Evolutionary conservation across 1,140 invertebrate species (phyloP).

Genomic region (Bombus cullumanus): DNA sequence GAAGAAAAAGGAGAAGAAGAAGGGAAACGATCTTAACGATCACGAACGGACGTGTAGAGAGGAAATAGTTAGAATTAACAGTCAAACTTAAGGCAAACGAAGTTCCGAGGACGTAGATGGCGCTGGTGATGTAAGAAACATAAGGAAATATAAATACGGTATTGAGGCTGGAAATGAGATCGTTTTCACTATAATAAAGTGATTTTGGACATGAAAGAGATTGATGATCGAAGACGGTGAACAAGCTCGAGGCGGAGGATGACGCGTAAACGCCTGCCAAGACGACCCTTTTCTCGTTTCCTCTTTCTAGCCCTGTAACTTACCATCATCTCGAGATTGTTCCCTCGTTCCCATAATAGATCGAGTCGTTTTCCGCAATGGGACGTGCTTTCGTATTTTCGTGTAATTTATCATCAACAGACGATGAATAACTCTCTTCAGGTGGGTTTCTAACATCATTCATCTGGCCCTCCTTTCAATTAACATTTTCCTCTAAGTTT

Average conservation of each 20-base stretch:
- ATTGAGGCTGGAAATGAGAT: neutral
- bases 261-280: conserved; percentile 71
- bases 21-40: neutral
- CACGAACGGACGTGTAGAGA: neutral
- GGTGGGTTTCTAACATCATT: conserved; percentile 27
- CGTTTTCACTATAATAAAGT: neutral
- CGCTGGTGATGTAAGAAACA: neutral
- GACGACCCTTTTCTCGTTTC: conserved; percentile 64
- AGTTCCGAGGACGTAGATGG: neutral
- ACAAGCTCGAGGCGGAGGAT: conserved; percentile 3
- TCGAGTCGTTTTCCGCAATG: neutral
- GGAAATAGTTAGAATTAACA: neutral
- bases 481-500: too few relatives aligned
- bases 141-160: neutral
- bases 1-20: neutral
- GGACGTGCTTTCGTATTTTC: conserved; percentile 15
- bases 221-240: neutral
- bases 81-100: neutral
- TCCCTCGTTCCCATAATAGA: conserved; percentile 68
- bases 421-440: conserved; percentile 12
- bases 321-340: conserved; percentile 36
- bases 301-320: conserved; percentile 34
- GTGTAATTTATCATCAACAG: neutral
- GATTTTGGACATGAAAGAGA: neutral
- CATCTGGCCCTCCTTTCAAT: neutral